Conservation (phyloP, 2,888 invertebrate genomes). For the Apamea monoglypha region DNA sequence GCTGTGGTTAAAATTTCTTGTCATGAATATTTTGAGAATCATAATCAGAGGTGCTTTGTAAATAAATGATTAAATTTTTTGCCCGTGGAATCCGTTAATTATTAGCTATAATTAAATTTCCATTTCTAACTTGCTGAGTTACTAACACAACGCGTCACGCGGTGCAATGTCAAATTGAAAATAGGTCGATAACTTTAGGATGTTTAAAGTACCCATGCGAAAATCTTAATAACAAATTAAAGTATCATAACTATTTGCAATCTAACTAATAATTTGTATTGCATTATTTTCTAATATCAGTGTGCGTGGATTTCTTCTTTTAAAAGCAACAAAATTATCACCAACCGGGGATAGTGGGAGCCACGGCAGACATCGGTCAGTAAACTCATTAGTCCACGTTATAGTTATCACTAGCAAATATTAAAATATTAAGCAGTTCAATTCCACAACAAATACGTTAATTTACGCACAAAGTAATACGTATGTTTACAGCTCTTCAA, state of each 20-base stretch:
- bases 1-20: neutral
- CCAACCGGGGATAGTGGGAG: constrained; percentile 90
- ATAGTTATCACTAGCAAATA: constrained; percentile 76
- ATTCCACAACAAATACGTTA: constrained; percentile 64
- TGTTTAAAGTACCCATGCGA: constrained; percentile 18
- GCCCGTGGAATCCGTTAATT: neutral
- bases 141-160: constrained; percentile 86
- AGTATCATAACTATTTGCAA: neutral
- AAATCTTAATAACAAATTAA: neutral
- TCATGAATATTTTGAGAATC: constrained; percentile 13
- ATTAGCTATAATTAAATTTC: constrained; percentile 26
- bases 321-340: constrained; percentile 62
- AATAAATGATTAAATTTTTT: neutral
- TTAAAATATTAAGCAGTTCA: constrained; percentile 66
- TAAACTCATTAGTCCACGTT: constrained; percentile 89
- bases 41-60: constrained; percentile 41
- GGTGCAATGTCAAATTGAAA: constrained; percentile 86
- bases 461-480: constrained; percentile 72
- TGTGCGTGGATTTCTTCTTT: constrained; percentile 18
- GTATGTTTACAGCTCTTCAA: constrained; percentile 85
- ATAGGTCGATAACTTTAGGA: constrained; percentile 80
- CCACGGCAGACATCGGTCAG: constrained; percentile 90
- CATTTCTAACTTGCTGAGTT: constrained; percentile 64
- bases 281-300: constrained; percentile 30
- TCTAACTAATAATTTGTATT: neutral